Evolutionary conservation across 2,113 vertebrate species (phyloP).

Genomic region (Phylloscopus trochiloides): DNA sequence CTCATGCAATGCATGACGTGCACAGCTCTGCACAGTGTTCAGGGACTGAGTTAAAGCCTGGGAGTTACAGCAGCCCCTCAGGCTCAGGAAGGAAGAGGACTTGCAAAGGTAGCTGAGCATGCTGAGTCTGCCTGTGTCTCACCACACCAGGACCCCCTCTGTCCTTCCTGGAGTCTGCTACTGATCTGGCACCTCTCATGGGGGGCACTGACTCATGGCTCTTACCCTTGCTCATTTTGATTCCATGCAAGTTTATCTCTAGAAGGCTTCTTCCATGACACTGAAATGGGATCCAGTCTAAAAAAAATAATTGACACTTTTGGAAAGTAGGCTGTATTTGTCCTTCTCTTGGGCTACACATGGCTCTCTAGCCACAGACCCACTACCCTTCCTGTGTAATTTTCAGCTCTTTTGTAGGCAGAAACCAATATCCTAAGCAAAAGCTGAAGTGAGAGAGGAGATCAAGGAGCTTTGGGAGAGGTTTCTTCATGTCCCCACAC

Average conservation of each 20-base stretch:
- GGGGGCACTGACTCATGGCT: fast-evolving
- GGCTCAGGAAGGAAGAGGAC: background rate
- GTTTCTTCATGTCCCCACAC: background rate
- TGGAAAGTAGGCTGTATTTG: background rate
- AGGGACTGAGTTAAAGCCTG: background rate
- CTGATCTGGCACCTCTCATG: background rate
- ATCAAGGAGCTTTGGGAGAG: fast-evolving
- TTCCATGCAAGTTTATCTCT: background rate
- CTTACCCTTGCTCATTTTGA: background rate
- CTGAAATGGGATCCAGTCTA: background rate
- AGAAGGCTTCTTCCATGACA: background rate
- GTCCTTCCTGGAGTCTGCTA: background rate
- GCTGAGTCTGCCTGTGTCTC: background rate
- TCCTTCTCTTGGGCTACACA: background rate
- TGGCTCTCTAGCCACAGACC: background rate
- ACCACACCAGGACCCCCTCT: background rate
- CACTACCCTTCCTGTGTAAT: background rate
- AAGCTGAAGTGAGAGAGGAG: background rate
- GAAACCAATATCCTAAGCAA: background rate
- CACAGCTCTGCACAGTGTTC: background rate
- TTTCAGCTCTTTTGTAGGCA: background rate
- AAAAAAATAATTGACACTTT: background rate
- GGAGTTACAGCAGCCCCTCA: background rate
- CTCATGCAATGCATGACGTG: background rate
- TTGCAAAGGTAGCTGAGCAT: background rate